Evolutionary conservation across 2,888 invertebrate species (phyloP), one percentile per base, ranked within the genome.

Genomic region (Scaptodrosophila latifasciaeformis): DNA sequence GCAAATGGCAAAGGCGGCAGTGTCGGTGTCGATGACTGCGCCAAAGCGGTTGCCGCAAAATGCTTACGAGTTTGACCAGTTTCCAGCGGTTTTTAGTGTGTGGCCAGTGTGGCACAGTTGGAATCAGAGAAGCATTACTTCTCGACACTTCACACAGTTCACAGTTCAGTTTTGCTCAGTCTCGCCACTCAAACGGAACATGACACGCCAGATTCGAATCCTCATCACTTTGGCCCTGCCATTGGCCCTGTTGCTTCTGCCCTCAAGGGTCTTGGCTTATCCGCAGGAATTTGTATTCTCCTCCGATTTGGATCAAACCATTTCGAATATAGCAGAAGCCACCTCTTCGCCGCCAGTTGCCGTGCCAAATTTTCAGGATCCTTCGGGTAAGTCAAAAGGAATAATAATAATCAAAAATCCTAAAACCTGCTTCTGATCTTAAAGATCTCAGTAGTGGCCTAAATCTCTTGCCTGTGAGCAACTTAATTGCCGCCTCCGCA

Each of bases 401-500:
- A n/a, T n/a, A n/a, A n/a, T n/a, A n/a, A n/a, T n/a, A n/a, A n/a
- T n/a, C n/a, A n/a, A 31, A 1, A n/a, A 9, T 10, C 30, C 13
- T 13, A 34, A n/a, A 34, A 6, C 0, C 5, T 13, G 34, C 5
- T 13, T n/a, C 13, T 44, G 3, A 31, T 40, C 7, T 6, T 51
- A 18, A 64, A 74, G 65, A 62, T 71, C 62, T 72, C 5, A 64
- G 79, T 49, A 46, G 53, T 63, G 81, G 82, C 48, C 52, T 81
- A 34, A 75, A 69, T 62, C 55, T 75, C 19, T 27, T 69, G 44
- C 75, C 75, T 4, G 72, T 75, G 6, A 70, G 57, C 40, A 71
- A 65, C 56, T 54, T 79, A 12, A 75, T 83, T 45, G 69, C 74
- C 6, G 84, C 83, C 19, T 79, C 83, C 2, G 72, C 67, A 1